phyloP scores from a whole-genome alignment of 2,797 vertebrate genomes.

The Agapornis canus region DNA sequence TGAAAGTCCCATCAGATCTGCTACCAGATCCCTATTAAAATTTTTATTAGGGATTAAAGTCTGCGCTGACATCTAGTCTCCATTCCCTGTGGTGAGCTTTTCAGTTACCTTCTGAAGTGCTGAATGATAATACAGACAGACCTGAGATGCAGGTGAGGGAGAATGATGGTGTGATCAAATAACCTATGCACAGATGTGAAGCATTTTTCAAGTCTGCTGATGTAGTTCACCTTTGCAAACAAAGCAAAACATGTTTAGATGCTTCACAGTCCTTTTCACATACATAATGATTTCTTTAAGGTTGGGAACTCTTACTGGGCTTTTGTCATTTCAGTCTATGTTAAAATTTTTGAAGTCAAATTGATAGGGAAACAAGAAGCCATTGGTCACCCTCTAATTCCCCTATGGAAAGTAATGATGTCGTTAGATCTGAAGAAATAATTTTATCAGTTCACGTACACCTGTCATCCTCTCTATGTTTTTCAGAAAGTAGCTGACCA shows the following conservation, averaged over 20 bases:
- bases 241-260: background rate
- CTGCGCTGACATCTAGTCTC: background rate
- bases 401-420: background rate
- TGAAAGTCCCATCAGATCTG: background rate
- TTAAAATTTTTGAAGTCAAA: background rate
- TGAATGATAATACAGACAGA: background rate
- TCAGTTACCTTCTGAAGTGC: background rate
- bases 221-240: background rate
- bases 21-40: background rate
- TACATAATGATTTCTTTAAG: background rate
- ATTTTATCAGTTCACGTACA: background rate
- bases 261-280: background rate
- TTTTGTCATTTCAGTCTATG: background rate
- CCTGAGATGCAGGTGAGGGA: background rate
- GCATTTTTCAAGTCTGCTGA: background rate
- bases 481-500: background rate
- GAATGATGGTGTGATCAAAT: background rate
- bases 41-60: background rate
- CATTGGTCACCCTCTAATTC: background rate
- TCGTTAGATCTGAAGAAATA: background rate
- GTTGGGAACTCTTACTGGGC: background rate
- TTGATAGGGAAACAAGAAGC: background rate
- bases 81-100: background rate
- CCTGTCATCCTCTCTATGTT: accelerated
- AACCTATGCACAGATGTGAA: background rate